Evolutionary conservation across 2,888 invertebrate genomes (phyloP).

Genomic region (Diadegma fenestrale): DNA sequence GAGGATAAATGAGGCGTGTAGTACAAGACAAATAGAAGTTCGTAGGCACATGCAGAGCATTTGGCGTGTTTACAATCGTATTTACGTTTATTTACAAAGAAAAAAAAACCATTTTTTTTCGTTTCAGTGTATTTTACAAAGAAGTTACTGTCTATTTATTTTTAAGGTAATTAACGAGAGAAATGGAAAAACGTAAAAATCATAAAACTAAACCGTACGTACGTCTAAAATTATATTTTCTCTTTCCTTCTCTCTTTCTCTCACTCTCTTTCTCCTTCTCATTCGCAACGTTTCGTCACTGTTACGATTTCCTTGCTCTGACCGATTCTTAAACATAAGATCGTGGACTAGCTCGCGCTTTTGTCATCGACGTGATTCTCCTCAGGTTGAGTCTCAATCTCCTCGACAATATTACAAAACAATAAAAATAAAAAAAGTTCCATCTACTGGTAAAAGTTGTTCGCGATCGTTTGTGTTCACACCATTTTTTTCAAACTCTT

Average conservation of each 20-base stretch:
- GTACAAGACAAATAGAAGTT: constrained; percentile 76
- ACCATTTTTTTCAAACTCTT: background rate
- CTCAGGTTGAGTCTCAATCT: constrained; percentile 9
- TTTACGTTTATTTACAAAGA: constrained; percentile 81
- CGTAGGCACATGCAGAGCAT: constrained; percentile 83
- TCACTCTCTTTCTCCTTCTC: background rate
- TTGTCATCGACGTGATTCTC: constrained; percentile 14
- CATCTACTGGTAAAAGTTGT: background rate
- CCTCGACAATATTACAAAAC: background rate
- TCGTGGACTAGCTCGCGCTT: constrained; percentile 37
- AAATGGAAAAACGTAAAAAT: constrained; percentile 10
- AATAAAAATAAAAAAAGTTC: background rate
- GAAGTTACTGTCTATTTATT: constrained; percentile 67
- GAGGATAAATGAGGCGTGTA: constrained; percentile 64
- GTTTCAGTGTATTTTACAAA: constrained; percentile 76
- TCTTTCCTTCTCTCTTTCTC: background rate
- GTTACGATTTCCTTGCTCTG: background rate
- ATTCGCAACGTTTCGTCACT: background rate
- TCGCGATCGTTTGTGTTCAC: background rate
- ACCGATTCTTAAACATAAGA: constrained; percentile 14
- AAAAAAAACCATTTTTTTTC: constrained; percentile 20
- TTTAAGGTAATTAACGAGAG: constrained; percentile 2
- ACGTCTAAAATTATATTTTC: constrained; percentile 18
- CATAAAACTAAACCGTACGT: constrained; percentile 34
- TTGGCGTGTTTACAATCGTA: constrained; percentile 70